Evolutionary conservation across 1,140 invertebrate genomes (phyloP), one percentile per base, ranked within the genome.

Genomic region (Pseudomyrmex flavicornis): DNA sequence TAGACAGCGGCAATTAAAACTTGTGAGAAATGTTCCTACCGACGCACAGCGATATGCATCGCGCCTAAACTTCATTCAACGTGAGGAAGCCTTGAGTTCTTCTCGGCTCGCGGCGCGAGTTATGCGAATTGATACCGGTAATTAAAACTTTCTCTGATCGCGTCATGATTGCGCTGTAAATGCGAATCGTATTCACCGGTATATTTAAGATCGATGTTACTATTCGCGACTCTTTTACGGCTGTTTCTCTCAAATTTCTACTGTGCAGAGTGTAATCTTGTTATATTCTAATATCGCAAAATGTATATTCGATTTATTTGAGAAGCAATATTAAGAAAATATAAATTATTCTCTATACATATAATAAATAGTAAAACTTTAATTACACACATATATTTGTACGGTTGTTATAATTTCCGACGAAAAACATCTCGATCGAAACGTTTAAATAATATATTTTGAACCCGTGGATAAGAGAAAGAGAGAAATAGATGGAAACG

Each of bases 91-190:
- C 73, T 82, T 59, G 83, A 74, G 76, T 82, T 76, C 83, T 35
- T 5, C 35, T 66, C 66, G 48, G 52, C 63, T 77, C 73, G 35
- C 35, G 58, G 69, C 80, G 62, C 17, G 75, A 73, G 84, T 88
- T 88, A 88, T 88, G 74, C 77, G 87, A 88, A 88, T 88, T 88
- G 87, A 88, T 88, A 88, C 87, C 68, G 54, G 73, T 59, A 88
- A 88, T 88, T 88, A 88, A 88, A 88, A 88, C 86, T 88, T 88
- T 85, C 66, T 26, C 50, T 66, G 83, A 88, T 88, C 84, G 76
- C 63, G 77, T 48, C 58, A 85, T 77, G 73, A 83, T 77, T 58
- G 66, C 62, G 17, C 20, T 50, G 52, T 88, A 88, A 89, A 79
- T 58, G 74, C 68, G 56, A 82, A 76, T 76, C 75, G 52, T 68